These are phyloP conservation scores for Leontopithecus rosalia DNA, from an alignment of 2,797 vertebrate species.

Conservation along the genomic window DNA sequence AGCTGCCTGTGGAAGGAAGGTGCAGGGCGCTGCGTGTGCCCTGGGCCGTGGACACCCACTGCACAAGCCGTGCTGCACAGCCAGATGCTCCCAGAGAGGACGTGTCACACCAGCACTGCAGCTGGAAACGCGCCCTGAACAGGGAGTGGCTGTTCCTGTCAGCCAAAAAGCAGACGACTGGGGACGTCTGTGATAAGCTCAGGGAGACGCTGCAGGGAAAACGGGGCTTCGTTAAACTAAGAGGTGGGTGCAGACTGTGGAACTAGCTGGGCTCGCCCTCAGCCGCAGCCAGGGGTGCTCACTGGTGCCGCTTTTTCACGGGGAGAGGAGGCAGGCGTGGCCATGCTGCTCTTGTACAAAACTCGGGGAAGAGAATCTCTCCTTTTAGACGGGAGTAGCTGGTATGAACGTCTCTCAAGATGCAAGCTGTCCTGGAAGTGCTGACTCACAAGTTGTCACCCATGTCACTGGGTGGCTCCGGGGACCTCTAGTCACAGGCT, in stretches of 20 bases:
- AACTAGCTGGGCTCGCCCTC: fast-evolving
- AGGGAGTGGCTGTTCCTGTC: fast-evolving
- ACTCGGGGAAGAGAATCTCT: not conserved
- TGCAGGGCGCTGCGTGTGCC: fast-evolving
- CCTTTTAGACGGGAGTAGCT: not conserved
- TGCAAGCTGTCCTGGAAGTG: fast-evolving
- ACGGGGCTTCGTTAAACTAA: not conserved
- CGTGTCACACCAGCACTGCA: fast-evolving
- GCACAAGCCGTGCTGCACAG: fast-evolving
- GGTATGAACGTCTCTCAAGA: fast-evolving
- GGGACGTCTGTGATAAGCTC: fast-evolving
- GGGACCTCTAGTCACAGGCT: too few relatives aligned
- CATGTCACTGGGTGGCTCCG: not conserved
- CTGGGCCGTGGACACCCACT: fast-evolving
- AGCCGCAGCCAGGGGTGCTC: not conserved
- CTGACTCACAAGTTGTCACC: not conserved
- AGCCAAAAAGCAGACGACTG: too few relatives aligned
- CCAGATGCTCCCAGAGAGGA: fast-evolving
- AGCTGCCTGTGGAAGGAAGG: not conserved
- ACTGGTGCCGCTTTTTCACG: not conserved
- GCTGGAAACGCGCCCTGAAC: not conserved
- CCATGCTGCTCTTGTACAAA: too few relatives aligned
- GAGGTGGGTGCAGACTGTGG: not conserved
- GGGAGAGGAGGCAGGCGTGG: not conserved
- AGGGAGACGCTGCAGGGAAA: not conserved